Percentiles rank a stretch among this genome's conserved stretches.
These are phyloP conservation scores for Leptopterna dolabrata DNA, from an alignment of 2,888 invertebrate genomes.

Conservation along the genomic window DNA sequence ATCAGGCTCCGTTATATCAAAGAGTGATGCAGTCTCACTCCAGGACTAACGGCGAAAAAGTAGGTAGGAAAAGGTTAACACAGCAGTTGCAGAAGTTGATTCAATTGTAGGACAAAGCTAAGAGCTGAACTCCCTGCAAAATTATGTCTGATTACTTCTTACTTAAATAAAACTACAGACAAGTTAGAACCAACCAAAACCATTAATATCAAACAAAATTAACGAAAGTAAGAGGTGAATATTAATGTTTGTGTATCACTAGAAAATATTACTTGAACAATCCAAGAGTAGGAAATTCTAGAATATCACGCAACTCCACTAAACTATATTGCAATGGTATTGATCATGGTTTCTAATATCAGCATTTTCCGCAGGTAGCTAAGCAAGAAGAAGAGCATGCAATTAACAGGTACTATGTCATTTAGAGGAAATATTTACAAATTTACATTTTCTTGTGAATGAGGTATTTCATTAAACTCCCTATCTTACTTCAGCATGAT, in stretches of 20 bases:
- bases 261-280: not conserved
- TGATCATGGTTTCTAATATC: not conserved
- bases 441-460: slow-evolving; percentile 5
- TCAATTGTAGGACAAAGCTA: not conserved
- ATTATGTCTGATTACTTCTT: not conserved
- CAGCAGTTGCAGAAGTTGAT: not conserved
- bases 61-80: not conserved
- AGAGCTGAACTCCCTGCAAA: not conserved
- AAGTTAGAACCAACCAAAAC: not conserved
- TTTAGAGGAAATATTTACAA: slow-evolving; percentile 16
- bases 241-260: too few species aligned
- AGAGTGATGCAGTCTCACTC: too few species aligned
- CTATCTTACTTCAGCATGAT: not conserved
- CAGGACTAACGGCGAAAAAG: too few species aligned
- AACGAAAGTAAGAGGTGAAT: not conserved
- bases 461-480: not conserved
- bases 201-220: not conserved
- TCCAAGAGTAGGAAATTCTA: not conserved
- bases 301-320: not conserved
- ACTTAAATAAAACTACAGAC: not conserved
- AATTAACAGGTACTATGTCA: not conserved
- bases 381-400: slow-evolving; percentile 6
- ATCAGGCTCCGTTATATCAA: too few species aligned
- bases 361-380: not conserved
- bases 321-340: not conserved